A percentile compares a stretch with the other conserved stretches of the same genome.
These are phyloP conservation scores for Diadumene lineata DNA, from an alignment of 92 coral and sea anemone species.

Conservation along the genomic window DNA sequence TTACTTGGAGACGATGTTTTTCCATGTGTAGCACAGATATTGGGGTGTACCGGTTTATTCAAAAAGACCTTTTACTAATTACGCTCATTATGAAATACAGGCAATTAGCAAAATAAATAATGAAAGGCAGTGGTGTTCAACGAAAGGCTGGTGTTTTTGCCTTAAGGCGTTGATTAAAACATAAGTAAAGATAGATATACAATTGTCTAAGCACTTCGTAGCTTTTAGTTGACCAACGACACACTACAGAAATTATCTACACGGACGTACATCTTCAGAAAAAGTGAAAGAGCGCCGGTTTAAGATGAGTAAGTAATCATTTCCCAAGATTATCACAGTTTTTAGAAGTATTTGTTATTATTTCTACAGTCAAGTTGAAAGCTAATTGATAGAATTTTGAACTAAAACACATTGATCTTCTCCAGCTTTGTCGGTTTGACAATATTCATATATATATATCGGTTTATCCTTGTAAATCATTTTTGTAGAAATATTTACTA, in stretches of 20 bases:
- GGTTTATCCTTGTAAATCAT: no score
- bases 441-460: no score
- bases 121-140: slow-evolving; percentile 31
- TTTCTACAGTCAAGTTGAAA: neutral
- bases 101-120: slow-evolving; percentile 44
- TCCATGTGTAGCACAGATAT: slow-evolving; percentile 13
- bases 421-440: no score
- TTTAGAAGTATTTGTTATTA: neutral
- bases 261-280: neutral
- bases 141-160: slow-evolving; percentile 15
- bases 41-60: slow-evolving; percentile 6
- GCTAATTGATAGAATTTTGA: neutral
- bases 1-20: no score
- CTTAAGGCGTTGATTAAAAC: slow-evolving; percentile 27
- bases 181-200: neutral
- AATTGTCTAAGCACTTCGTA: neutral
- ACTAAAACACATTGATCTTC: no score
- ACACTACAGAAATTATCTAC: neutral
- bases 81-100: slow-evolving; percentile 18
- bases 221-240: neutral
- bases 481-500: no score
- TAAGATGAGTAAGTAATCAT: neutral
- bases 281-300: no score
- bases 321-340: neutral
- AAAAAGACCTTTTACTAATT: slow-evolving; percentile 30